Evolutionary conservation across 2,113 vertebrate species (phyloP), one percentile per base, ranked within the genome.

Genomic region (Morone chrysops): DNA sequence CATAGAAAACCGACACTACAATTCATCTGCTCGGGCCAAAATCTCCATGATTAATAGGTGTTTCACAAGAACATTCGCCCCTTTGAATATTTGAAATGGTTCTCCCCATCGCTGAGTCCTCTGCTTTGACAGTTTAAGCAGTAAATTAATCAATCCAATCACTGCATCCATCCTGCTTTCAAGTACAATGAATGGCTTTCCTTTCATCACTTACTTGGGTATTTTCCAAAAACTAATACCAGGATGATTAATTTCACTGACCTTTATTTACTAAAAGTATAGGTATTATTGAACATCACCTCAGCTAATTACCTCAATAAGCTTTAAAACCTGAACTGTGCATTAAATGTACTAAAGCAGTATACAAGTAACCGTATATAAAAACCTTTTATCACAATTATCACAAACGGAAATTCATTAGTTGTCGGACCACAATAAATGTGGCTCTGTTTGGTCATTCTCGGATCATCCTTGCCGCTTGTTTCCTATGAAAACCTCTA

Each of bases 31-130:
- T 68, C 48, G 78, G 78, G 85, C 88, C 90, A 92, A 91, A 91
- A 89, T 92, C 87, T 80, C 79, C 13, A 31, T 93, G 95, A 95
- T 95, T 95, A 94, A 96, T 95, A 91, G 93, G 83, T 92, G 94
- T 94, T 94, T 93, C 92, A 87, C 85, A 18, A 91, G 92, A 94
- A 91, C 90, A 94, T 93, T 94, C 85, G 56, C 75, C 82, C 79
- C 81, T 90, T 89, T 92, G 94, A 95, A 95, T 94, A 93, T 92
- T 91, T 92, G 90, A 95, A 94, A 95, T 91, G 69, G 86, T 88
- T 90, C 79, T 85, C 80, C 88, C 89, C 68, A 90, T 93, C 88
- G 78, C 84, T 0, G 76, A 89, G 84, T 89, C 88, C 88, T 90
- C 86, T 89, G 89, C 86, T 85, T 87, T 92, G 92, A 94, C 92